These are phyloP conservation scores for Sialia sialis DNA, from an alignment of 2,113 vertebrate genomes.

Conservation along the genomic window DNA sequence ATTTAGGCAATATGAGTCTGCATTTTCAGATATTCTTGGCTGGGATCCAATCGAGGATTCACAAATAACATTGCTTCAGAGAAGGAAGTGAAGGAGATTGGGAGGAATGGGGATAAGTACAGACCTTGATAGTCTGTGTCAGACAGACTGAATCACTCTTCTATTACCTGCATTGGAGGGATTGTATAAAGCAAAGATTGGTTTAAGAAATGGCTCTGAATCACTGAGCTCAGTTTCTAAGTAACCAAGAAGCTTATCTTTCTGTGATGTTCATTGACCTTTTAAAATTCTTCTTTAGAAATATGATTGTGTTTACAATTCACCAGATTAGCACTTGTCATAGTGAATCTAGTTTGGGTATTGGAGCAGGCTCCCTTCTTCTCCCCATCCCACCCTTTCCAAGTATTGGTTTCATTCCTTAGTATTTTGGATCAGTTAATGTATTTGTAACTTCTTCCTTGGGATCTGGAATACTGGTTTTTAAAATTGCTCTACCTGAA, in stretches of 20 bases:
- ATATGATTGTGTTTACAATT: not conserved
- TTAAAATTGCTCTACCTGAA: not conserved
- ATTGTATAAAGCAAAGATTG: not conserved
- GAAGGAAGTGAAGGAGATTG: slow-evolving; percentile 37
- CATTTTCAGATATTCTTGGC: slow-evolving; percentile 67
- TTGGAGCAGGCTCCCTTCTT: not conserved
- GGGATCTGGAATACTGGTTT: not conserved
- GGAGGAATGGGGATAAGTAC: slow-evolving; percentile 5
- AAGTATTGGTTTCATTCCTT: not conserved
- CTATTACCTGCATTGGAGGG: not conserved
- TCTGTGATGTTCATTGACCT: not conserved
- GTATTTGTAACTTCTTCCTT: not conserved
- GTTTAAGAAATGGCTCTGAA: slow-evolving; percentile 18
- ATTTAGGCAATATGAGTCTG: slow-evolving; percentile 55
- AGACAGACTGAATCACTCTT: slow-evolving; percentile 37
- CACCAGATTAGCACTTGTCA: not conserved
- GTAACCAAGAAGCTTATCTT: not conserved
- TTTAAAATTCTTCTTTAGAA: not conserved
- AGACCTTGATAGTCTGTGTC: slow-evolving; percentile 20
- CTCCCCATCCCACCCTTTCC: not conserved
- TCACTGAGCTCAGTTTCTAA: slow-evolving; percentile 17
- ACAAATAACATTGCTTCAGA: slow-evolving; percentile 66
- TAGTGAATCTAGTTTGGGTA: not conserved
- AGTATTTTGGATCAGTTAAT: not conserved
- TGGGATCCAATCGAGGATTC: slow-evolving; percentile 56